Evolutionary conservation across 2,113 vertebrate species (phyloP).

Genomic region (Ornithorhynchus anatinus): DNA sequence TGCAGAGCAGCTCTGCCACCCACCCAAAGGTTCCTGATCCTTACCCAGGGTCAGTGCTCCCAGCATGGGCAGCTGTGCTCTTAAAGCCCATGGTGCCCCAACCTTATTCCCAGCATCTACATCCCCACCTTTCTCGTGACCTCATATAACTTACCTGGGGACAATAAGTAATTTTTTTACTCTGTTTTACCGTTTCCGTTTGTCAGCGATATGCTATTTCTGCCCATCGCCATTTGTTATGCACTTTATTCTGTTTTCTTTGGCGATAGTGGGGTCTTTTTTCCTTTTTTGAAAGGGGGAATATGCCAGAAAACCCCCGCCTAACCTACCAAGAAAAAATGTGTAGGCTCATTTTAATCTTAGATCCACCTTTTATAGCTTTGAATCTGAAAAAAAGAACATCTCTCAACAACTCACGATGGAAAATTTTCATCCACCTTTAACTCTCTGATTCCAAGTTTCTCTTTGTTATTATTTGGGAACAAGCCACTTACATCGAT

Average conservation of each 20-base stretch:
- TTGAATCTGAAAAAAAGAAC: too few species aligned
- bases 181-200: background rate
- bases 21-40: too few species aligned
- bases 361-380: too few species aligned
- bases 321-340: slow-evolving; percentile 23
- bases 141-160: too few species aligned
- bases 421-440: slow-evolving; percentile 11
- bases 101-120: too few species aligned
- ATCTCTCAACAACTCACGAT: too few species aligned
- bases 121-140: too few species aligned
- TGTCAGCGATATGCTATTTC: slow-evolving; percentile 20
- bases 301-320: slow-evolving; percentile 10
- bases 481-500: slow-evolving; percentile 10
- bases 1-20: too few species aligned
- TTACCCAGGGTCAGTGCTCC: too few species aligned
- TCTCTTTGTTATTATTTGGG: slow-evolving; percentile 15
- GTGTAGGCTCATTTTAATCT: slow-evolving; percentile 42
- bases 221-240: background rate
- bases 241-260: slow-evolving; percentile 14
- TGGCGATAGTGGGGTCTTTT: slow-evolving; percentile 2
- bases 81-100: too few species aligned
- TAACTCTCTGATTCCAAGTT: background rate
- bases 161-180: background rate
- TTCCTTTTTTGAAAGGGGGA: background rate
- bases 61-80: too few species aligned